Evolutionary conservation across 2,797 vertebrate genomes (phyloP), one percentile per base, ranked within the genome.

Genomic region (Cephalopachus bancanus): DNA sequence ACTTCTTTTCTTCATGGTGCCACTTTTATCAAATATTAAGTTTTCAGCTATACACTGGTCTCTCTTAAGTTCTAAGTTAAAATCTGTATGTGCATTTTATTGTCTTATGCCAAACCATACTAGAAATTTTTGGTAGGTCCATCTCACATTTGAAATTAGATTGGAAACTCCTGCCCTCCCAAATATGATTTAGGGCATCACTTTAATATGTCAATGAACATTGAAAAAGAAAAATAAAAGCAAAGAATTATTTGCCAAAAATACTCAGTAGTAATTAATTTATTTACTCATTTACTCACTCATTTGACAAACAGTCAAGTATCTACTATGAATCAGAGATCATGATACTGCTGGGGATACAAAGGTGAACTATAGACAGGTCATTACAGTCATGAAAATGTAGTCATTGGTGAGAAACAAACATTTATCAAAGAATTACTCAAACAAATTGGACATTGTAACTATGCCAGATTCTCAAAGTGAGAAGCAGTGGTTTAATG

Each of bases 1-100:
- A 76, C 72, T 71, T 30, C 37, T 76, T 89, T 81, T 49, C 51
- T 64, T n/a, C 16, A 4, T 12, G 12, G 12, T 83, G 14, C 22
- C 26, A 55, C 19, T 86, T 49, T 95, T 26, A 79, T 49, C 12
- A 92, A 4, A 44, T 19, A 24, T 26, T 81, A 65, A 37, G 33
- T 85, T 81, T 20, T 7, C 26, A 4, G 26, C 78, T 81, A 44
- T 49, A 67, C 0, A 60, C 3, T 83, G 30, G 16, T 53, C 8
- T 93, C 37, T 94, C 60, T 88, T 91, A n/a, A 80, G 44, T 69
- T 94, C 22, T 87, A 53, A 37, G 24, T 88, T 65, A 91, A 91
- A 94, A 65, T 37, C 24, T 15, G 55, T 51, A 57, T 44, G 10
- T 12, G 11, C 62, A 75, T 83, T 78, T 93, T 62, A 8, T 84